Evolutionary conservation across 2,113 vertebrate species (phyloP).

Genomic region (Psephotus haematonotus): DNA sequence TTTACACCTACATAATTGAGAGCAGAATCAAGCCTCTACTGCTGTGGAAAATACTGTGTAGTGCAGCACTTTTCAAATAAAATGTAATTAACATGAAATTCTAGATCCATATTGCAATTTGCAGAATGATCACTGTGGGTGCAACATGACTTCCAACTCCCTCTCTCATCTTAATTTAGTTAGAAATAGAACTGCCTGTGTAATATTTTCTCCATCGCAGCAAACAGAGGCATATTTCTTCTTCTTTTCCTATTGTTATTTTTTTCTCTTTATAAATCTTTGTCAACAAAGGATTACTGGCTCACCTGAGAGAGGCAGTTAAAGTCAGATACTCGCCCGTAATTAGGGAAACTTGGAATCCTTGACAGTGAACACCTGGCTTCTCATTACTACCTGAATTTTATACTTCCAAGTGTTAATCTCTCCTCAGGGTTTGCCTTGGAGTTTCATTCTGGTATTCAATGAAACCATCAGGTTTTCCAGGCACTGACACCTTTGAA

Average conservation of each 20-base stretch:
- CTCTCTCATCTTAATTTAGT: constrained; percentile 51
- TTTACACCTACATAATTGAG: constrained; percentile 62
- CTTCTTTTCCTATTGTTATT: constrained; percentile 39
- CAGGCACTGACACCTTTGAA: constrained; percentile 38
- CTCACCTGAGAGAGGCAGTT: constrained; percentile 49
- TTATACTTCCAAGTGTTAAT: constrained; percentile 56
- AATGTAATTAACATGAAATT: constrained; percentile 67
- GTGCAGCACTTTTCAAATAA: constrained; percentile 60
- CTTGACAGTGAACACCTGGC: constrained; percentile 53
- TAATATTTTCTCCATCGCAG: constrained; percentile 27
- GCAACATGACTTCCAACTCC: constrained; percentile 53
- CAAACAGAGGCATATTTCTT: constrained; percentile 26
- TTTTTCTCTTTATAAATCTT: constrained; percentile 52
- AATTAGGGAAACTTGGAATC: constrained; percentile 61
- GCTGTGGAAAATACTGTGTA: constrained; percentile 59
- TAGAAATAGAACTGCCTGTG: constrained; percentile 37
- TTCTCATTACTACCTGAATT: constrained; percentile 59
- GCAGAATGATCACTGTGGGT: constrained; percentile 62
- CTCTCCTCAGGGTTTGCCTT: constrained; percentile 55
- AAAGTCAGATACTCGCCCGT: constrained; percentile 31
- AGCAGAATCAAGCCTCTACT: constrained; percentile 58
- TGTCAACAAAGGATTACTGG: constrained; percentile 30
- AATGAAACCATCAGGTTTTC: constrained; percentile 36
- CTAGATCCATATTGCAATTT: constrained; percentile 66
- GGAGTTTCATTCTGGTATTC: constrained; percentile 37